Base-by-base conservation (phyloP, 2,797 vertebrate species). In the Ctenopoma multispine region DNA sequence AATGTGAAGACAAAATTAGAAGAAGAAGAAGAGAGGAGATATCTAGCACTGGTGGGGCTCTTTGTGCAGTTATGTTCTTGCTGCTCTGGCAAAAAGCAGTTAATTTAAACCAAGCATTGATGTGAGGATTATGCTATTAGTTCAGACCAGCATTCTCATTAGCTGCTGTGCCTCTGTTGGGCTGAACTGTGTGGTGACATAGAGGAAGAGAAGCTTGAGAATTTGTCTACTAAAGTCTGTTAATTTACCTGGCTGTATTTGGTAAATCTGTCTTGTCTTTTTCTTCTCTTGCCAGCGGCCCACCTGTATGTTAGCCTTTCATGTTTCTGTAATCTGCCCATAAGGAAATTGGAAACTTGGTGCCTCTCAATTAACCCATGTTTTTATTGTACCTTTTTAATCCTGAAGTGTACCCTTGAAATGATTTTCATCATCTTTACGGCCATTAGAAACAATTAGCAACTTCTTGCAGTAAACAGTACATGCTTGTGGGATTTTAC, bases 81-180 rank as follows among this genome's bases (percentile, higher is more conserved):
- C 73, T 75, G 75, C 66, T 72, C 58, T 14, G 67, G 76, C 77
- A 86, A 83, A 85, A 87, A 66, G 69, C 79, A 75, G 69, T 84
- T 80, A 84, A 88, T 89, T 88, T 87, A 91, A 90, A 76, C 38
- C 48, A 71, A 36, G 69, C 77, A 88, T 86, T 91, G 87, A 92
- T 88, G 86, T 89, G 80, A 86, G 87, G 85, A 87, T 90, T 89
- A 90, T 82, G 84, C 77, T 83, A 82, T 89, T 90, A 85, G 88
- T 63, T 64, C 62, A 75, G 73, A 75, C 69, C 41, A 69, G 75
- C 24, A 50, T 87, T 89, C 80, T 85, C 85, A 82, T 89, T 78
- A 73, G 79, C 80, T 68, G 75, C 78, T 46, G 54, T 53, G 66
- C 69, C 63, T 36, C 72, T 66, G 46, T 51, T 82, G 60, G 68